Evolutionary conservation across 1,140 invertebrate species (phyloP).

Genomic region (Eufriesea mexicana): DNA sequence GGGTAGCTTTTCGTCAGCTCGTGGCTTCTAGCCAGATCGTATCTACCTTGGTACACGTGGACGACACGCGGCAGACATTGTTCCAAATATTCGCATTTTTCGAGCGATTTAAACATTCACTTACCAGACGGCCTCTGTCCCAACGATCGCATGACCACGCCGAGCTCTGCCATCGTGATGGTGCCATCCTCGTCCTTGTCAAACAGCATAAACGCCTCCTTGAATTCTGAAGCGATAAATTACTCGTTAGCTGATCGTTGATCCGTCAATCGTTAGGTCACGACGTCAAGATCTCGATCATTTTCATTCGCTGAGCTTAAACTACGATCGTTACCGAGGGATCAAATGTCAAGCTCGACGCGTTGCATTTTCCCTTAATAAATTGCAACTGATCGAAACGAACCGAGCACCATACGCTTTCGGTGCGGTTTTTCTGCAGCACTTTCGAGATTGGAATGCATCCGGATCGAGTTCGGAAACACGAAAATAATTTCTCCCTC

Average conservation of each 20-base stretch:
- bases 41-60: conserved; percentile 17
- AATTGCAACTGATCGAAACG: background rate
- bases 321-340: background rate
- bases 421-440: background rate
- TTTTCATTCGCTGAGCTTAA: background rate
- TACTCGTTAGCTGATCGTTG: background rate
- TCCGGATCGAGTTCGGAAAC: background rate
- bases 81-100: background rate
- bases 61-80: conserved; percentile 2
- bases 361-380: background rate
- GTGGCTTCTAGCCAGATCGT: conserved; percentile 46
- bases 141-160: conserved; percentile 93
- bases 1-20: conserved; percentile 26
- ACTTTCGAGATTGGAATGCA: background rate
- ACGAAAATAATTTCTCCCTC: background rate
- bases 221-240: conserved; percentile 88
- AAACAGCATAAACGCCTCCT: conserved; percentile 96
- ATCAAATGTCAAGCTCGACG: background rate
- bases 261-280: background rate
- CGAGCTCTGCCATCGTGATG: conserved; percentile 94
- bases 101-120: conserved; percentile 42
- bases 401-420: background rate
- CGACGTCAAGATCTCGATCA: background rate
- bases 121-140: conserved; percentile 93
- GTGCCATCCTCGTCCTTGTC: conserved; percentile 96